phyloP scores from a whole-genome alignment of 2,888 invertebrate genomes.

The Antitype chi region DNA sequence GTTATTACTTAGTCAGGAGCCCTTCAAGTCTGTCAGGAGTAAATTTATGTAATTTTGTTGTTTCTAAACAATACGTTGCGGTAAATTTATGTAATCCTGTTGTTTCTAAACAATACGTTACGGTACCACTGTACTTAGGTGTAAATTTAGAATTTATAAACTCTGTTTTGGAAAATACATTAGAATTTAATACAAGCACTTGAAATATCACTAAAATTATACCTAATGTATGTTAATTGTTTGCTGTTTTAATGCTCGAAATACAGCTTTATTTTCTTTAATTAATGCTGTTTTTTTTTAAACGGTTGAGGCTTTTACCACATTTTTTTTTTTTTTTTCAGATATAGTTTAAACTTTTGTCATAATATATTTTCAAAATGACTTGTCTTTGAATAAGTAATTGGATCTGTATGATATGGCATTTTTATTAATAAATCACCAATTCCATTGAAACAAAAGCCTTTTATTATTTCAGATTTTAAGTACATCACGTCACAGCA shows the following conservation, averaged over 20 bases:
- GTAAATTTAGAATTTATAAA: neutral
- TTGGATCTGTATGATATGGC: neutral
- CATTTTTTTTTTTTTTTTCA: neutral
- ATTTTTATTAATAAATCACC: neutral
- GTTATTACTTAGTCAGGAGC: neutral
- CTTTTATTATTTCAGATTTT: constrained; percentile 14
- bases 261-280: neutral
- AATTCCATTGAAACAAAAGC: neutral
- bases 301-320: neutral
- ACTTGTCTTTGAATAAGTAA: too few species aligned
- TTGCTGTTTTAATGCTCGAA: too few species aligned
- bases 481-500: constrained; percentile 10
- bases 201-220: neutral
- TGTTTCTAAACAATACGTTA: neutral
- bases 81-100: neutral
- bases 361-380: neutral
- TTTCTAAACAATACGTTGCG: neutral
- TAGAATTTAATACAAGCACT: neutral
- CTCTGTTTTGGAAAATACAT: neutral
- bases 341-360: neutral
- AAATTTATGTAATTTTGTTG: neutral
- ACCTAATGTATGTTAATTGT: neutral
- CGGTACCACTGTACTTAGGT: neutral
- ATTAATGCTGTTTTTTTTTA: neutral
- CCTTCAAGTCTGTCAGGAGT: too few species aligned